Base-by-base conservation (phyloP, 1,140 invertebrate species). In the Drosophila setifemur region DNA sequence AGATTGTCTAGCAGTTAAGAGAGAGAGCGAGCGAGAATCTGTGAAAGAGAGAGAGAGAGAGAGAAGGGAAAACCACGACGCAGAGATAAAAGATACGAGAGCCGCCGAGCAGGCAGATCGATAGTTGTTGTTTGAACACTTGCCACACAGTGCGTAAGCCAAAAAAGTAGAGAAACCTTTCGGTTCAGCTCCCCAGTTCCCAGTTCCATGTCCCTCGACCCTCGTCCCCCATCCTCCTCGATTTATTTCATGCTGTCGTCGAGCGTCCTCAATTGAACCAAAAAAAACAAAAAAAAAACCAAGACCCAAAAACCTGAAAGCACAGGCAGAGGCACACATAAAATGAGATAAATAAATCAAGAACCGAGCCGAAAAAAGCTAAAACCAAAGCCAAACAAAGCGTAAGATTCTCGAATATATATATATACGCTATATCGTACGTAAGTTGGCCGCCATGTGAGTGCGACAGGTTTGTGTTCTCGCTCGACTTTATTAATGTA, bases 131-230 rank as follows among this genome's bases (percentile, higher is more conserved):
- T 26, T 11, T 44, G 39, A 29, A 49, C 25, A 64, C 37, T 61
- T 16, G 53, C 26, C 21, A 25, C 52, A 44, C 61, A 63, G 81
- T 86, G 71, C 81, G 81, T 85, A 85, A 85, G 81, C 66, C 57
- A 42, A 79, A 57, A 43, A 19, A 61, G 53, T 19, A 60, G 21
- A 26, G 54, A 60, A 39, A 26, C 23, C 21, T 3, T 28, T 75
- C 21, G 49, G 2, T 23, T 23, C 21, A 23, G 21, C 5, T 23
- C n/a, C n/a, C n/a, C n/a, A 14, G 29, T 33, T 33, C 0, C 4
- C 4, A 11, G 37, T 35, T 28, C 31, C 39, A 53, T 14, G 40
- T 19, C 14, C 9, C 12, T 1, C n/a, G n/a, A n/a, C n/a, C n/a
- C n/a, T n/a, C 19, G 23, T 11, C 29, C 11, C 44, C 7, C 33